Percentiles rank a stretch among this genome's conserved stretches.
Conservation (phyloP, 2,113 vertebrate species). For the Haliaeetus leucogaster region DNA sequence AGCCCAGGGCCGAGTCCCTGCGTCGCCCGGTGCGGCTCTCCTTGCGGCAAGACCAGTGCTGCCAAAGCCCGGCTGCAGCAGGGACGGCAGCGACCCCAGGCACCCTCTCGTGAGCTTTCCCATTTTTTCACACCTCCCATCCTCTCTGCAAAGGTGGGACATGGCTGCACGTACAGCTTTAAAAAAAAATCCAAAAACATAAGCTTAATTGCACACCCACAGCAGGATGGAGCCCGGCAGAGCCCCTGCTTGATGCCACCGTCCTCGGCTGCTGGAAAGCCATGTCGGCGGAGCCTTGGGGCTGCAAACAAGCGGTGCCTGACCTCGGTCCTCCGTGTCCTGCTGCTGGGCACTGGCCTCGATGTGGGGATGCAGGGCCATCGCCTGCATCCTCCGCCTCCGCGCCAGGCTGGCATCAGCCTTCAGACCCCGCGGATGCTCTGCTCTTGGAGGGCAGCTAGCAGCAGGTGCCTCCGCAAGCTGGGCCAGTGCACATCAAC, state of each 20-base stretch:
- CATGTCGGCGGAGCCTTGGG: accelerated
- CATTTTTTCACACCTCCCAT: neutral
- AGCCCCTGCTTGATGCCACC: accelerated
- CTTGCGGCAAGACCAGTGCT: neutral
- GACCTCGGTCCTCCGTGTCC: accelerated
- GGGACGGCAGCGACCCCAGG: neutral
- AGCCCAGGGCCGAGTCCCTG: neutral
- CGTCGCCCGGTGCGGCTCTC: accelerated
- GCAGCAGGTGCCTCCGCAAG: accelerated
- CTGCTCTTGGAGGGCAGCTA: neutral
- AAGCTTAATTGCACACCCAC: accelerated
- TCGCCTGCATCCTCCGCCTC: neutral
- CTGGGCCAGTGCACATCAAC: accelerated
- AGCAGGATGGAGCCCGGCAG: accelerated
- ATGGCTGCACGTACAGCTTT: accelerated
- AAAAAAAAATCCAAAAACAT: too few relatives aligned
- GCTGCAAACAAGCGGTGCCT: accelerated
- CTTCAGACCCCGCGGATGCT: accelerated
- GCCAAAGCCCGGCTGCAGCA: neutral
- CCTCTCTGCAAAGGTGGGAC: neutral
- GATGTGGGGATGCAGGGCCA: accelerated
- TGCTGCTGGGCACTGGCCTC: neutral
- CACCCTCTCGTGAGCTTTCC: neutral
- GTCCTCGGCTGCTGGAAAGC: neutral
- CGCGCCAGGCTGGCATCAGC: accelerated